Percentiles rank a stretch among this genome's conserved stretches.
Evolutionary conservation across 2,888 invertebrate species (phyloP).

Genomic region (Dryocosmus kuriphilus): DNA sequence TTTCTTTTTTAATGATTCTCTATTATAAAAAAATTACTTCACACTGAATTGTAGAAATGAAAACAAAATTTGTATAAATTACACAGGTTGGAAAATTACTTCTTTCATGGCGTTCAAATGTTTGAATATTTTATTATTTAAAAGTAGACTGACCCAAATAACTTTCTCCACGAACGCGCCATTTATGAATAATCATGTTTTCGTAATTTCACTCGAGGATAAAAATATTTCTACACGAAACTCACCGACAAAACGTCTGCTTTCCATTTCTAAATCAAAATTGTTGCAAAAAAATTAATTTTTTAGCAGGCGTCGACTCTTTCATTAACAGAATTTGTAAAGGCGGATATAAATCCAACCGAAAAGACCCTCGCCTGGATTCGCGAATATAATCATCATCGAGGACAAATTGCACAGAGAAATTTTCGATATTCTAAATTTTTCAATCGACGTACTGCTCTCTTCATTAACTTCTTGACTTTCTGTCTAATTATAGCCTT

Average conservation of each 20-base stretch:
- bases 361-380: constrained; percentile 53
- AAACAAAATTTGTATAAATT: not conserved
- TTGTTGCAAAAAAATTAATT: not conserved
- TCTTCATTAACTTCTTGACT: constrained; percentile 1
- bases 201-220: not conserved
- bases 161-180: not conserved
- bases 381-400: constrained; percentile 59
- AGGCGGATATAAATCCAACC: not conserved
- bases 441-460: not conserved
- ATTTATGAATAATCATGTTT: not conserved
- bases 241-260: not conserved
- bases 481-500: constrained; percentile 6
- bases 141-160: not conserved
- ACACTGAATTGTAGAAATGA: not conserved
- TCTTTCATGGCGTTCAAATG: not conserved
- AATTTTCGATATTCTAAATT: constrained; percentile 1
- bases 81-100: not conserved
- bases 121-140: not conserved
- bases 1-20: not conserved
- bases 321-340: constrained; percentile 1
- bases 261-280: not conserved
- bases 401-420: constrained; percentile 48
- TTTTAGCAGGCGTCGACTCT: constrained; percentile 15
- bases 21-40: not conserved
- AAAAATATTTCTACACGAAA: not conserved